Base-by-base conservation (phyloP, 2,797 vertebrate genomes). In the Prionace glauca region DNA sequence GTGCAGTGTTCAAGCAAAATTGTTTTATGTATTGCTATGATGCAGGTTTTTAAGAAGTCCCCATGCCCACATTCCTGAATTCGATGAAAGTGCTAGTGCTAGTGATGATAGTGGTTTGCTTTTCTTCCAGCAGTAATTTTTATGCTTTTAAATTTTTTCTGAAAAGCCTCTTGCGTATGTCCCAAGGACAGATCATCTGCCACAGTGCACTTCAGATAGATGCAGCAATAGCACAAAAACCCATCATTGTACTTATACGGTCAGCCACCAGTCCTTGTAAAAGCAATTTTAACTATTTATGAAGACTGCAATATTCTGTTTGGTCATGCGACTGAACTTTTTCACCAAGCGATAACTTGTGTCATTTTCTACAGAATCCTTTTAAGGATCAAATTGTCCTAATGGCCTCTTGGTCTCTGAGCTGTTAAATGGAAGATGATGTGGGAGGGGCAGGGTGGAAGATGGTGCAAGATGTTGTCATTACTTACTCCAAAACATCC, bases 401-500 rank as follows among this genome's bases (percentile, higher is more conserved):
- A 94, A 12, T 45, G 41, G 7, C 69, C 26, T 18, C 16, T 95
- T 77, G 88, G 60, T 65, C 88, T 65, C 29, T 94, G 69, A 60
- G 45, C 45, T 74, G 71, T 74, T 74, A 77, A 74, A 95, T 20
- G 3, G 20, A 22, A 16, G 20, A 16, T 1, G 12, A 20, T 20
- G 36, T 29, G 65, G 22, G 90, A 41, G 22, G 26, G 41, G 65
- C 3, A 24, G 29, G 69, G 26, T 14, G n/a, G 50, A 56, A 56
- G 50, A 56, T 56, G 50, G 50, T 56, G 45, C 10, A 56, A 60
- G 11, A 18, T 95, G 2, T 14, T 86, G 96, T 95, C 74, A 95
- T 93, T 69, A 98, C 98, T 98, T 97, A 98, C 98, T 98, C 98
- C 24, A 98, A 96, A 67, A 99, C 99, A 0, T 99, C 99, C 60